Percentiles rank a stretch among this genome's conserved stretches.
phyloP scores from a whole-genome alignment of 2,797 vertebrate genomes.

The Hipposideros larvatus region DNA sequence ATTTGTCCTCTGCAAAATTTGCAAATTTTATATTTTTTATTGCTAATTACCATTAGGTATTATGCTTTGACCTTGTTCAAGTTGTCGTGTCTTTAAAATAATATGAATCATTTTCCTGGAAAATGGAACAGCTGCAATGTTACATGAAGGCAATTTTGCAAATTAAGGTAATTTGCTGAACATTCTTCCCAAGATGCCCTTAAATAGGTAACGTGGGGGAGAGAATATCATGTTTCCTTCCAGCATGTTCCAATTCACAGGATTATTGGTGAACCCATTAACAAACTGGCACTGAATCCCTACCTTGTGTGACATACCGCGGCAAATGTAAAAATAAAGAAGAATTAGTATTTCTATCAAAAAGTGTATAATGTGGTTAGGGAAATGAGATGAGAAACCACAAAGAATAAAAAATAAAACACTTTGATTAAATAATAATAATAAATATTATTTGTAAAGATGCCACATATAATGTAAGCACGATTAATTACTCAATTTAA shows the following conservation, averaged over 20 bases:
- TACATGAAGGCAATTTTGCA: slow-evolving; percentile 73
- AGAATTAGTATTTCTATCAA: slow-evolving; percentile 52
- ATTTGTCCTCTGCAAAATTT: slow-evolving; percentile 56
- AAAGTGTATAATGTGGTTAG: slow-evolving; percentile 41
- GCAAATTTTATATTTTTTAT: slow-evolving; percentile 65
- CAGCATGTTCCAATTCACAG: slow-evolving; percentile 58
- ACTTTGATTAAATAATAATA: slow-evolving; percentile 49
- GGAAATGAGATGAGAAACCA: slow-evolving; percentile 50
- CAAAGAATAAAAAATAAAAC: slow-evolving; percentile 15
- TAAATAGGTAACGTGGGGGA: slow-evolving; percentile 60
- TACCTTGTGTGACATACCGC: not conserved
- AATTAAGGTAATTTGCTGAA: slow-evolving; percentile 81
- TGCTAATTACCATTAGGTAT: slow-evolving; percentile 64
- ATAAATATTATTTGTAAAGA: slow-evolving; percentile 36
- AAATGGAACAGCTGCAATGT: slow-evolving; percentile 72
- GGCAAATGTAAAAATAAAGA: not conserved
- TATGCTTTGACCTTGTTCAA: slow-evolving; percentile 75
- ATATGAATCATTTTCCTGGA: slow-evolving; percentile 77
- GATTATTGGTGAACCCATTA: slow-evolving; percentile 40
- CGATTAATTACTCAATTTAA: slow-evolving; percentile 37
- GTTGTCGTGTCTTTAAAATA: slow-evolving; percentile 74
- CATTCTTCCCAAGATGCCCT: slow-evolving; percentile 71
- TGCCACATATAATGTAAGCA: not conserved
- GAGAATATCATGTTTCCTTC: slow-evolving; percentile 57
- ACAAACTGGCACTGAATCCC: not conserved